Evolutionary conservation across 2,888 invertebrate species (phyloP), one percentile per base, ranked within the genome.

Genomic region (Agrochola circellaris): DNA sequence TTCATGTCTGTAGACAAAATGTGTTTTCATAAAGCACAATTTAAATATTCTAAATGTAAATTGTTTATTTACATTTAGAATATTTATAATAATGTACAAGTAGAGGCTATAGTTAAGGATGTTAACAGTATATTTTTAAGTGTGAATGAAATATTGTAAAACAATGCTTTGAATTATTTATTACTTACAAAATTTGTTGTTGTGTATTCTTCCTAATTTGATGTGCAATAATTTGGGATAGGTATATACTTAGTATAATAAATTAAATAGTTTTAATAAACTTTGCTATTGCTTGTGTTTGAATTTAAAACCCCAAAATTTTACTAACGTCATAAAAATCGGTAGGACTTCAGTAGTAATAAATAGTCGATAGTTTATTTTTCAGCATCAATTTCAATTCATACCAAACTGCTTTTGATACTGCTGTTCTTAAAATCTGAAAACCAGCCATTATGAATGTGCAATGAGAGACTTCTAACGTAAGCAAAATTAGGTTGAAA

Each of bases 221-320:
- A 89, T 89, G 94, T 95, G 94, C 94, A 95, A 95, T 95, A 95
- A 92, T 90, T 91, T 91, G 85, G 86, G 82, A 83, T 88, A 89
- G 85, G 87, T 80, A 71, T 83, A 60, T 82, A 75, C 45, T 80
- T 83, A 83, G 80, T 73, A 67, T 87, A 83, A 84, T 86, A 84
- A 88, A 82, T 85, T 86, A 88, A 88, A 86, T 88, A 80, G 71
- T 79, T 83, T 67, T 69, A 86, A 82, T 85, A 84, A 85, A 89
- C 11, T 68, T 38, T 71, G 42, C 51, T 8, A 9, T 34, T 60
- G 66, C 30, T 54, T 58, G 76, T 79, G 66, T 86, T 84, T 86
- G 38, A 76, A 68, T 74, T 60, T 45, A 11, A 42, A 34, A 38
- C 7, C 66, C 20, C 34, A 23, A 23, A 34, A 65, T n/a, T n/a